phyloP scores from a whole-genome alignment of 2,888 invertebrate genomes.

The Cephus runcator region DNA sequence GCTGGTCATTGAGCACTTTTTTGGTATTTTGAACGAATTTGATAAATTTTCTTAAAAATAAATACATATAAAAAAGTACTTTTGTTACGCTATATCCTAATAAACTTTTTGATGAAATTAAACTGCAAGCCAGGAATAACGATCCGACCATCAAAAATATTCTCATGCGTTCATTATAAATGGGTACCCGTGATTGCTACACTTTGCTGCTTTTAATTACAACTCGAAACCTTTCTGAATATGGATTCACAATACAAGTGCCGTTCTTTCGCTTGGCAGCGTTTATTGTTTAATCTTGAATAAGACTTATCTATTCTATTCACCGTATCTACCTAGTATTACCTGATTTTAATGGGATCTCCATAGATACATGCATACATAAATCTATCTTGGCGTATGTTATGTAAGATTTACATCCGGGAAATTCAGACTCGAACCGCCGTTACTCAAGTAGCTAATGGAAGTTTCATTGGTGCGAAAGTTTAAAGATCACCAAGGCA shows the following conservation, averaged over 20 bases:
- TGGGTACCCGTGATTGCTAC: neutral
- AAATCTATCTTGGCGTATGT: neutral
- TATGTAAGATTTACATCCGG: neutral
- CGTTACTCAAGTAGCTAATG: neutral
- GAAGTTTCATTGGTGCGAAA: neutral
- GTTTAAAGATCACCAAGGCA: neutral
- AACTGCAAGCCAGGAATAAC: neutral
- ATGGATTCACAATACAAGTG: neutral
- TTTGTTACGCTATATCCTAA: neutral
- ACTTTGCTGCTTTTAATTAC: neutral
- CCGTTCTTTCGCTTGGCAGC: neutral
- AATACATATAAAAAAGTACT: neutral
- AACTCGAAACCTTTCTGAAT: neutral
- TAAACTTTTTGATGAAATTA: neutral
- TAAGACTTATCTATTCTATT: neutral
- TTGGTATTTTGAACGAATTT: neutral
- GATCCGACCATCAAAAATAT: neutral
- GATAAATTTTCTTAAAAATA: neutral
- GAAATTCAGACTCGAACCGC: neutral
- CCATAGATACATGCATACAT: neutral
- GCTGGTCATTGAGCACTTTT: neutral
- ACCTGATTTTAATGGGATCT: neutral
- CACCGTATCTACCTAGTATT: neutral
- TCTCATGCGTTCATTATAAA: neutral
- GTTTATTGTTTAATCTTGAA: neutral